These are phyloP conservation scores for Todus mexicanus DNA, from an alignment of 2,797 vertebrate species.

Conservation along the genomic window DNA sequence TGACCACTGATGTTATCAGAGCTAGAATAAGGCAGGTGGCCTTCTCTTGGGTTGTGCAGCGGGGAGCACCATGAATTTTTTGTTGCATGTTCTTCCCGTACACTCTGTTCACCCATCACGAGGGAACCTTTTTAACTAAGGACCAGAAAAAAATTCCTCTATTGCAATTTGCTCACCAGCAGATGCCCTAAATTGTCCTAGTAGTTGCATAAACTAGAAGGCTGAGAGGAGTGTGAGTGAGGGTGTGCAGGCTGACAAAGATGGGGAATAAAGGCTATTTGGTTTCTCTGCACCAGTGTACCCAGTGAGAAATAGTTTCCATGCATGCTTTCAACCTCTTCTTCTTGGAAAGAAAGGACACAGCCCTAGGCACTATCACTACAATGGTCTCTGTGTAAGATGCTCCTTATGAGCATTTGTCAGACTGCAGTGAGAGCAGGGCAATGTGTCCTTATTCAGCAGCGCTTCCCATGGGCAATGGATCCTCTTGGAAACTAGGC, in stretches of 20 bases:
- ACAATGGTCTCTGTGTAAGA: conserved; percentile 34
- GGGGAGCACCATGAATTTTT: rapidly evolving
- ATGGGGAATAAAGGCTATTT: background rate
- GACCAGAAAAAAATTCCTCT: background rate
- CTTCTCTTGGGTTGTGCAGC: background rate
- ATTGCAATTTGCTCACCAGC: background rate
- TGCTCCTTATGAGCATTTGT: background rate
- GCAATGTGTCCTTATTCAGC: background rate
- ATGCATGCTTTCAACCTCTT: conserved; percentile 6
- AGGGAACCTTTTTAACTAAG: background rate
- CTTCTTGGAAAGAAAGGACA: conserved; percentile 17
- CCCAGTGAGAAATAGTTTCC: conserved; percentile 41
- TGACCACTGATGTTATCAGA: background rate
- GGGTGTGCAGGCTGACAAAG: background rate
- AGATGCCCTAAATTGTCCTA: background rate
- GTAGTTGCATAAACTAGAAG: background rate
- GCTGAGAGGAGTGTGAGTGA: background rate
- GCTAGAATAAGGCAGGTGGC: rapidly evolving
- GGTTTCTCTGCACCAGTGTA: background rate
- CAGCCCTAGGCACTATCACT: background rate
- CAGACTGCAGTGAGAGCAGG: background rate
- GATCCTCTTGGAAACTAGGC: background rate
- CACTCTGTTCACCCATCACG: background rate
- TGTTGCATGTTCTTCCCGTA: background rate
- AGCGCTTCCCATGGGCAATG: background rate